Percentiles rank a stretch among this genome's conserved stretches.
phyloP scores from a whole-genome alignment of 23 tunicate genomes.

The Oikopleura vanhoeffeni region DNA sequence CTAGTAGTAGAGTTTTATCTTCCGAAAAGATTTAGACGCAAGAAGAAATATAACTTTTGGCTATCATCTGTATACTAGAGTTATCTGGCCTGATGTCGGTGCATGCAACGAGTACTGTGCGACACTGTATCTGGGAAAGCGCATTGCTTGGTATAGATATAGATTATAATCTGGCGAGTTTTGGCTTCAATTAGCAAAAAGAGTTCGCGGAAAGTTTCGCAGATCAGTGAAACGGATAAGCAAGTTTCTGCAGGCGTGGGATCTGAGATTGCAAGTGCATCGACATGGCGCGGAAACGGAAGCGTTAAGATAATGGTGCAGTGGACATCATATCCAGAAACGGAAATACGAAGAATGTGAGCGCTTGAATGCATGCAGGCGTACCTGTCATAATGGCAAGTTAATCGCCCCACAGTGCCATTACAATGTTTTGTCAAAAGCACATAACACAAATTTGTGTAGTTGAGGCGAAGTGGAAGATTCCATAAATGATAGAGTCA shows the following conservation, averaged over 20 bases:
- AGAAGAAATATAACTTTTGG: neutral
- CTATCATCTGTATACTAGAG: neutral
- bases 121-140: neutral
- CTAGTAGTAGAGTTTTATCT: slow-evolving; percentile 2
- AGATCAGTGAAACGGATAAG: neutral
- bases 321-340: neutral
- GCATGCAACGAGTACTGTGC: neutral
- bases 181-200: neutral
- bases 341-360: too few relatives aligned
- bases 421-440: too few relatives aligned
- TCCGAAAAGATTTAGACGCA: neutral
- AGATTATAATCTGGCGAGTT: neutral
- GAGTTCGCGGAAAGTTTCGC: neutral
- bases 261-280: neutral
- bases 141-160: neutral
- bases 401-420: too few relatives aligned
- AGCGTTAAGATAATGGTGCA: neutral
- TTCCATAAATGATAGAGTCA: neutral
- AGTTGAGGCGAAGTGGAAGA: neutral
- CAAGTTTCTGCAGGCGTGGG: neutral
- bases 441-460: neutral
- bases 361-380: neutral
- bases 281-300: neutral
- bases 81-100: neutral
- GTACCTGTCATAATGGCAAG: neutral